phyloP scores from a whole-genome alignment of 1,140 invertebrate genomes.

The Euwallacea similis region DNA sequence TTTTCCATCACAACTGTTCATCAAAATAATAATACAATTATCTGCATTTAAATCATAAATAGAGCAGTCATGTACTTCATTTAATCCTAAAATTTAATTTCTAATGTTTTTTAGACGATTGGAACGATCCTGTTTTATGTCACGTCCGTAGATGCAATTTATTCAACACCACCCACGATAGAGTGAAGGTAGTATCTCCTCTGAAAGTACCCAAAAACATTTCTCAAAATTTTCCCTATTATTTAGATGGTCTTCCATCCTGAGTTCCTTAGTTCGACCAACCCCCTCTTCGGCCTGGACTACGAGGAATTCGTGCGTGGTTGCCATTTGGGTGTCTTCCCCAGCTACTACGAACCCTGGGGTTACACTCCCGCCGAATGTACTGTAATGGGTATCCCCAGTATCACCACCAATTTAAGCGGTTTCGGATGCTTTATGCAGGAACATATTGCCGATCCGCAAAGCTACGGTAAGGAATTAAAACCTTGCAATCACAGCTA shows the following conservation, averaged over 20 bases:
- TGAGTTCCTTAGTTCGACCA: conserved; percentile 97
- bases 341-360: conserved; percentile 99
- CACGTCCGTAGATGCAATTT: conserved; percentile 88
- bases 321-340: conserved; percentile 95
- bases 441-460: conserved; percentile 96
- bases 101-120: conserved; percentile 71
- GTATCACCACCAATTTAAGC: conserved; percentile 77
- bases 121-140: conserved; percentile 87
- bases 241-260: conserved; percentile 95
- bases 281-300: conserved; percentile 96
- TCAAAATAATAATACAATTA: no score
- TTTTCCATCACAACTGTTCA: no score
- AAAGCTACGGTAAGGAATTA: conserved; percentile 71
- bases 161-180: conserved; percentile 92
- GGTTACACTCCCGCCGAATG: conserved; percentile 99
- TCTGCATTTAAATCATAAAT: no score
- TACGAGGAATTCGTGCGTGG: conserved; percentile 99
- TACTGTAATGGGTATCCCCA: conserved; percentile 90
- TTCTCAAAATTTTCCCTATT: background rate
- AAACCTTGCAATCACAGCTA: background rate
- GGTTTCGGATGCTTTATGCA: conserved; percentile 99
- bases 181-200: conserved; percentile 79
- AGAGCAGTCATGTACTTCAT: no score
- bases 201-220: background rate
- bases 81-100: background rate